A percentile compares a stretch with the other conserved stretches of the same genome.
Evolutionary conservation across 2,888 invertebrate genomes (phyloP).

Genomic region (Acanthopleura granulata): DNA sequence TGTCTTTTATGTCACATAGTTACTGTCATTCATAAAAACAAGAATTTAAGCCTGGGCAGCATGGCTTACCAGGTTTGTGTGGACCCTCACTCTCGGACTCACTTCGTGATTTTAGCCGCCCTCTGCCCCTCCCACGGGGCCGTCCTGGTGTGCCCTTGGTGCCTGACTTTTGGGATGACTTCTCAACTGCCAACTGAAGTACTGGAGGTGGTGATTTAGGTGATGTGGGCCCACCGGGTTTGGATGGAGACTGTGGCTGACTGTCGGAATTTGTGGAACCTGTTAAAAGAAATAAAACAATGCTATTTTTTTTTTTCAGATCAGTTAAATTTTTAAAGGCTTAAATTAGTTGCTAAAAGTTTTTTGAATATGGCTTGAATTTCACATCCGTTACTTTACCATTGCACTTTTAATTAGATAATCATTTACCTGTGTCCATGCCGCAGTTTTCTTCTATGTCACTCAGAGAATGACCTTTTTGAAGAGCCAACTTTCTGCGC

Average conservation of each 20-base stretch:
- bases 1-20: too few relatives aligned
- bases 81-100: slow-evolving; percentile 36
- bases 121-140: slow-evolving; percentile 30
- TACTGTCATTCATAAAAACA: too few relatives aligned
- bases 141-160: slow-evolving; percentile 19
- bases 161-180: slow-evolving; percentile 16
- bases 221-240: slow-evolving; percentile 11
- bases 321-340: too few relatives aligned
- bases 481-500: slow-evolving; percentile 64
- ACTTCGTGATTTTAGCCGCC: slow-evolving; percentile 44
- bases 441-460: slow-evolving; percentile 45
- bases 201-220: slow-evolving; percentile 18
- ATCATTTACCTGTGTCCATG: slow-evolving; percentile 43
- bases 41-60: too few relatives aligned
- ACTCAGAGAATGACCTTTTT: slow-evolving; percentile 51
- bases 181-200: background rate
- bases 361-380: too few relatives aligned
- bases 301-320: too few relatives aligned
- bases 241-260: slow-evolving; percentile 26
- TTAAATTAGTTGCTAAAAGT: too few relatives aligned
- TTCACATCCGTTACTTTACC: too few relatives aligned
- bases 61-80: slow-evolving; percentile 1
- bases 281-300: too few relatives aligned
- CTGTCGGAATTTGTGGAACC: slow-evolving; percentile 27
- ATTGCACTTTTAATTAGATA: background rate